Evolutionary conservation across 1,140 invertebrate species (phyloP), one percentile per base, ranked within the genome.

Genomic region (Amyelois transitella): DNA sequence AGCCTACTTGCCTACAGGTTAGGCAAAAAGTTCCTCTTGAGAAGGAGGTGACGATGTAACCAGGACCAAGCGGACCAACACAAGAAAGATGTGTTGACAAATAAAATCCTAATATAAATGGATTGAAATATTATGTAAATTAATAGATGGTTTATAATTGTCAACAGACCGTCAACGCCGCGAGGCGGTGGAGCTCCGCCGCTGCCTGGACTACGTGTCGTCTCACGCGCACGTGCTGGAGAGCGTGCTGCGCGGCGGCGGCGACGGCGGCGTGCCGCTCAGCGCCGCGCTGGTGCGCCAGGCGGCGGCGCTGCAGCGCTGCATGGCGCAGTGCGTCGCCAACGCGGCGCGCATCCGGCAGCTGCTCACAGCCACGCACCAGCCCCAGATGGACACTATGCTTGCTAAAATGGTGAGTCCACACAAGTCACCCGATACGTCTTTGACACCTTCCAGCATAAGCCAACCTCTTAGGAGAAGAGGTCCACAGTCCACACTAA

Each of bases 201-300:
- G 77, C 28, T 86, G 84, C 63, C 65, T 87, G 51, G 77, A 86
- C 54, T 86, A 78, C 61, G 82, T 86, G 54, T 83, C 81, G n/a
- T 69, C 78, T 67, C 81, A 83, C 60, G 81, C 81, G 38, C 75
- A 79, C 57, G 79, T 77, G 52, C 65, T 85, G 65, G 81, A 85
- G 72, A 64, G 68, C 1, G 83, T 77, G 63, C 72, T 87, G 60
- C 72, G 80, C 7, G 75, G 71, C 19, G 70, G 57, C 1, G 62
- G 45, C 28, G 43, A 49, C 8, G 52, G 51, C 43, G 66, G 58
- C n/a, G 80, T 74, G 32, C 81, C 83, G 54, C 71, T 86, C 19
- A 68, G 70, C 47, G 75, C 74, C 1, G 62, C 72, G 59, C 71
- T 83, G 57, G 73, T 80, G 51, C 68, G 80, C 5, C 81, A 85